Conservation (phyloP, 2,888 invertebrate species). For the Stomorhina lunata region DNA sequence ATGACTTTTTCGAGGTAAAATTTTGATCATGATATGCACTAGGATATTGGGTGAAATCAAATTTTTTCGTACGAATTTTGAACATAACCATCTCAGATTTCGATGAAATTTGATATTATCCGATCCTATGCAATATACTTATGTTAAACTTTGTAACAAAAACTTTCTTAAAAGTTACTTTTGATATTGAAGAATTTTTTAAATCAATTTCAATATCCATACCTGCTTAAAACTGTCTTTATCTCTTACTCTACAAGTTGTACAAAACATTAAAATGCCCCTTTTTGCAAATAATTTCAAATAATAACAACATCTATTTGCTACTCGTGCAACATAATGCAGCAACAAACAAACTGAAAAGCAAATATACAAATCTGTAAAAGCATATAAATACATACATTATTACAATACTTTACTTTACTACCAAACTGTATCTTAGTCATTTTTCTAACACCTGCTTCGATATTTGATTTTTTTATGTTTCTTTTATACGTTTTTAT, state of each 20-base stretch:
- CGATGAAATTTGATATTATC: no score
- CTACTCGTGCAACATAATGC: slow-evolving; percentile 30
- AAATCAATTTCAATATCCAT: slow-evolving; percentile 10
- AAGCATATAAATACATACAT: slow-evolving; percentile 45
- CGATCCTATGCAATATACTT: no score
- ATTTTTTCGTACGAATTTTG: no score
- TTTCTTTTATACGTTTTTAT: slow-evolving; percentile 17
- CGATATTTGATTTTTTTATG: slow-evolving; percentile 56
- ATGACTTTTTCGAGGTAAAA: no score
- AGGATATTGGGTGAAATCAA: no score
- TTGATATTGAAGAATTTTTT: background rate
- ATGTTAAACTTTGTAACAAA: no score
- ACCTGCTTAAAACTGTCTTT: slow-evolving; percentile 29
- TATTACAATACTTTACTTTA: no score
- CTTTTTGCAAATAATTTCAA: slow-evolving; percentile 59
- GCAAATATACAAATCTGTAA: slow-evolving; percentile 37
- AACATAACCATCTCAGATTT: no score
- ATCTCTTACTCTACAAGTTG: slow-evolving; percentile 17
- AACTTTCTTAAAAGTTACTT: background rate
- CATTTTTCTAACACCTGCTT: slow-evolving; percentile 66
- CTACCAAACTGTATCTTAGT: slow-evolving; percentile 53
- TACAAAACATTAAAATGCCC: slow-evolving; percentile 47
- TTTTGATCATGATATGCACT: no score
- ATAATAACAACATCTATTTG: slow-evolving; percentile 50
- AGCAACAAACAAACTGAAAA: slow-evolving; percentile 9